phyloP scores from a whole-genome alignment of 2,113 vertebrate species.

The Ageneiosus marmoratus region DNA sequence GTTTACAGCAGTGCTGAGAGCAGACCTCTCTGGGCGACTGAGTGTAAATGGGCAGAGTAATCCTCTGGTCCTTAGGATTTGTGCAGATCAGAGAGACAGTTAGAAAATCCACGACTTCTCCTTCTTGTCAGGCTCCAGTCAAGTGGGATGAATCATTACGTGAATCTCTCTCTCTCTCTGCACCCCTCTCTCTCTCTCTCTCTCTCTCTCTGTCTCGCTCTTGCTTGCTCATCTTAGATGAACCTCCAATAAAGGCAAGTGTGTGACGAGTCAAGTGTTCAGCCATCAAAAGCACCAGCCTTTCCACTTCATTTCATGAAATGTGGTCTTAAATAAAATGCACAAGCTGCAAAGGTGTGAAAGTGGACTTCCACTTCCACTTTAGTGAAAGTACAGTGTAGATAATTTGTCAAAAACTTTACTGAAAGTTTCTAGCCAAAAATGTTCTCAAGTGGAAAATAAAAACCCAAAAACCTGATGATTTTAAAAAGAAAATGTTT shows the following conservation, averaged over 20 bases:
- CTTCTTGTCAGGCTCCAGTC: not conserved
- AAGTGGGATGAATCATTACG: conserved; percentile 9
- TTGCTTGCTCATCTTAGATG: not conserved
- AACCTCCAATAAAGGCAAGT: conserved; percentile 24
- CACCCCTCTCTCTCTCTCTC: conserved; percentile 14
- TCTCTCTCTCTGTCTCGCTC: conserved; percentile 21
- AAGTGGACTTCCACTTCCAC: not conserved
- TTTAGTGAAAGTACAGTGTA: not conserved
- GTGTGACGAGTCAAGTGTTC: conserved; percentile 28
- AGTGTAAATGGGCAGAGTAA: conserved; percentile 27
- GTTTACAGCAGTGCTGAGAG: conserved; percentile 5
- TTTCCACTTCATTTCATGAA: not conserved
- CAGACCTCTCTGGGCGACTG: not conserved
- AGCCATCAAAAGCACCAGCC: conserved; percentile 15
- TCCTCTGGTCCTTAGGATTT: conserved; percentile 21
- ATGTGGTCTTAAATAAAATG: conserved; percentile 4
- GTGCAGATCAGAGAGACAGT: conserved; percentile 32
- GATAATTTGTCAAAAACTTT: not conserved
- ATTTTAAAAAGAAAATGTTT: no score
- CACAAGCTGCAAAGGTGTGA: conserved; percentile 7
- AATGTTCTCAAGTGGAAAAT: not conserved
- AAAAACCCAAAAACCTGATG: not conserved
- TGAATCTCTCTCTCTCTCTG: conserved; percentile 1
- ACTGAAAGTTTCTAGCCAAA: not conserved
- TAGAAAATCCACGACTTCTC: conserved; percentile 1